Base-by-base conservation (phyloP, 2,888 invertebrate species). In the Yponomeuta cagnagella region DNA sequence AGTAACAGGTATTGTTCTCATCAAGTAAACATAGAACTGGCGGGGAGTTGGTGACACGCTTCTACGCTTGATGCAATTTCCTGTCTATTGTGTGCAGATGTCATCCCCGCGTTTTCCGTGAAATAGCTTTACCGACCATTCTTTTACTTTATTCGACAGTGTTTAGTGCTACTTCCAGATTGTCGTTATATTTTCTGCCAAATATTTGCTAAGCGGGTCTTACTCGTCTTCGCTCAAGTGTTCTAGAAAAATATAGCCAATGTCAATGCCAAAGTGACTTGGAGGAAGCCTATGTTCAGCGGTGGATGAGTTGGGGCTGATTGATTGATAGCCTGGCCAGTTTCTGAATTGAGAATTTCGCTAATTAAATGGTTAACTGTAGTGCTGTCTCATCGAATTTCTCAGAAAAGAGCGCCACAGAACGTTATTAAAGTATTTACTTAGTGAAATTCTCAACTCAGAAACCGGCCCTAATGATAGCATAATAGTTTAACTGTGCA, bases 51-150 rank as follows among this genome's bases (percentile, higher is more conserved):
- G 31, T 31, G 9, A 65, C 30, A 65, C 31, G 23, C n/a, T 68
- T 48, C 68, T 8, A 68, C 23, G 68, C 9, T 15, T 15, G n/a
- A 48, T 43, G 31, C 33, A 12, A 68, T 68, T 48, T 68, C 43
- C 37, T 48, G 48, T 23, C 68, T 15, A 37, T 37, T 31, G 30
- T 68, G 70, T 70, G 63, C 70, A 70, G 70, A 70, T 70, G 70
- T 70, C 70, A 63, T 37, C 63, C 63, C 63, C 58, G 37, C 70
- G n/a, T 70, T 70, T 70, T 63, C 63, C 70, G 70, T 70, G n/a
- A 70, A 70, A 70, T 63, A 70, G 37, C 23, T 63, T 70, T 23
- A 70, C 63, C 63, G 63, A 63, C 63, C 63, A 63, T 70, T 70
- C 37, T 63, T 37, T 63, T 37, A 30, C 63, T 63, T 48, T 58